Evolutionary conservation across 2,888 invertebrate species (phyloP).

Genomic region (Leptura quadrifasciata): DNA sequence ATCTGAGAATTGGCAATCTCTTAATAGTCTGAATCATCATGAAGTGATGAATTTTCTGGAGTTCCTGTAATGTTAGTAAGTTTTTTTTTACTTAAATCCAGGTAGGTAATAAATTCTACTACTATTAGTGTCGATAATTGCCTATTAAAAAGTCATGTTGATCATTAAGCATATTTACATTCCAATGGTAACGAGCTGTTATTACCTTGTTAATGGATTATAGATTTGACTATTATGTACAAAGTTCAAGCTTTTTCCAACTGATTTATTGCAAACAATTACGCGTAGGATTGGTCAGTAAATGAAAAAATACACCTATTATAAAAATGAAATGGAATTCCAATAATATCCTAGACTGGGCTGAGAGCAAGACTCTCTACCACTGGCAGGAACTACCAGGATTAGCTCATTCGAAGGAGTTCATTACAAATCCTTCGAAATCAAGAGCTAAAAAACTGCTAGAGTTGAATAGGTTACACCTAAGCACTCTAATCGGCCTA

Average conservation of each 20-base stretch:
- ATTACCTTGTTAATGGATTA: background rate
- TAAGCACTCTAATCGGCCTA: too few species aligned
- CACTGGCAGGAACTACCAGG: too few species aligned
- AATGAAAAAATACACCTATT: too few species aligned
- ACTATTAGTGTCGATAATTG: background rate
- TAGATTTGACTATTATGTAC: slow-evolving; percentile 14
- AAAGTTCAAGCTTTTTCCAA: background rate
- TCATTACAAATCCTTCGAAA: too few species aligned
- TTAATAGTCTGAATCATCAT: background rate
- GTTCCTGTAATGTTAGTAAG: background rate
- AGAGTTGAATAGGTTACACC: too few species aligned
- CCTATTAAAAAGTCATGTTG: background rate
- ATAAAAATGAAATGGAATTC: too few species aligned
- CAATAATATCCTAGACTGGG: too few species aligned
- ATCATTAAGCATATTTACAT: slow-evolving; percentile 8
- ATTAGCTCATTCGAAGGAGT: too few species aligned
- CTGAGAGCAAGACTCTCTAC: too few species aligned
- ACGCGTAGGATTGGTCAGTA: too few species aligned
- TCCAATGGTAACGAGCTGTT: slow-evolving; percentile 6
- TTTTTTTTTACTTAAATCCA: background rate
- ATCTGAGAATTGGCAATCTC: background rate
- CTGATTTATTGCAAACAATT: too few species aligned
- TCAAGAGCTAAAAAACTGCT: too few species aligned
- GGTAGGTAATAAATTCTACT: background rate
- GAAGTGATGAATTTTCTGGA: background rate